Evolutionary conservation across 2,888 invertebrate genomes (phyloP), one percentile per base, ranked within the genome.

Genomic region (Spilosoma lubricipeda): DNA sequence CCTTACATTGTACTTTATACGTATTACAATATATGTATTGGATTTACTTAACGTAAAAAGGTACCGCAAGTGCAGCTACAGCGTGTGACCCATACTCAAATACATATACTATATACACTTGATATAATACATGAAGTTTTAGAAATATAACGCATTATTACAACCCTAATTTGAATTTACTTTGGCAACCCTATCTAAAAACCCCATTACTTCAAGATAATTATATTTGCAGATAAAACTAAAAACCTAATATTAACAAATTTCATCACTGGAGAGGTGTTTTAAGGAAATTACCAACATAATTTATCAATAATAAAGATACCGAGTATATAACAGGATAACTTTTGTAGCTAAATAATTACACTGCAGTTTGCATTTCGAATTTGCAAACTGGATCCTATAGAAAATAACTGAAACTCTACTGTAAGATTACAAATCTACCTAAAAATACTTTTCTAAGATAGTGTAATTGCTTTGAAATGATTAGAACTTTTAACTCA

Each of bases 181-280:
- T 70, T 70, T 30, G 36, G 65, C 42, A n/a, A 70, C 45, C 59
- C 59, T 45, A 48, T 69, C 73, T 68, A 73, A 68, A 67, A 48
- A 59, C 59, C 59, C 7, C 23, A 3, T 39, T 65, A 39, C 0
- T 39, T 70, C 48, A 27, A 23, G 11, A 23, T 45, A 52, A 33
- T 20, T 7, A 45, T 30, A 56, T 59, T 70, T 18, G 63, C 18
- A 63, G 30, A 30, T 18, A 15, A 3, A 20, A 30, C 18, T n/a
- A n/a, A n/a, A 56, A 56, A 56, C 11, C n/a, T n/a, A n/a, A 2
- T 52, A 8, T 23, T 23, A 52, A 52, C 23, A 23, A 20, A 20
- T n/a, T n/a, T n/a, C n/a, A 20, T 1, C 18, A 23, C 7, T 7
- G 8, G 8, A 52, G 23, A 0, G 23, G 52, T 1, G 23, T 52